A percentile compares a stretch with the other conserved stretches of the same genome.
These are phyloP conservation scores for Choristoneura rosaceana DNA, from an alignment of 2,888 invertebrate species.

Conservation along the genomic window DNA sequence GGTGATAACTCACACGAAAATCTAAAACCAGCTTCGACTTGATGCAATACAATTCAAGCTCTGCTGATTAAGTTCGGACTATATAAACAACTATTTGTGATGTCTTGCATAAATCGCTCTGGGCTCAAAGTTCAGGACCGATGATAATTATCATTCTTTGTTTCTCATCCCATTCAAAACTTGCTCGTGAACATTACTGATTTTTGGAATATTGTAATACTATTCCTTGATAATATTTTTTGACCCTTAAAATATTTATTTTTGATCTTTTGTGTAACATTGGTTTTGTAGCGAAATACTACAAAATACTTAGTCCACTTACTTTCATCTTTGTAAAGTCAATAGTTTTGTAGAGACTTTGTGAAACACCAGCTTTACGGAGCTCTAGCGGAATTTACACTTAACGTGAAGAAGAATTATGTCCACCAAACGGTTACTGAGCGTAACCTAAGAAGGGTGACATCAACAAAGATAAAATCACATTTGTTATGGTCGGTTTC, in stretches of 20 bases:
- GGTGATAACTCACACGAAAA: too few relatives aligned
- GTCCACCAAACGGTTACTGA: not conserved
- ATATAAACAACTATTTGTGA: not conserved
- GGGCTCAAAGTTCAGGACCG: not conserved
- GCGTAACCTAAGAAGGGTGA: slow-evolving; percentile 23
- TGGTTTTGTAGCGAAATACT: too few relatives aligned
- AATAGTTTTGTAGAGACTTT: too few relatives aligned
- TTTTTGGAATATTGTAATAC: not conserved
- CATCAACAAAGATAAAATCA: slow-evolving; percentile 31
- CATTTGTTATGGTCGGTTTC: slow-evolving; percentile 8
- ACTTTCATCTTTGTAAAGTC: too few relatives aligned
- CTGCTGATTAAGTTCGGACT: not conserved
- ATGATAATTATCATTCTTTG: not conserved
- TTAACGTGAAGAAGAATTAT: not conserved
- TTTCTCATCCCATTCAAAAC: not conserved
- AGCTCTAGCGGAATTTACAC: not conserved
- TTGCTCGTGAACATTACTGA: not conserved
- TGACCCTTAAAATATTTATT: not conserved
- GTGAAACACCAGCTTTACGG: not conserved
- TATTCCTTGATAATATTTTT: not conserved
- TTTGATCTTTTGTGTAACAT: not conserved
- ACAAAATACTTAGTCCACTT: too few relatives aligned
- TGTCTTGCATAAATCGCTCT: not conserved
- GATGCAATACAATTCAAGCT: not conserved
- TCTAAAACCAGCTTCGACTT: not conserved